Base-by-base conservation (phyloP, 64 coral and sea anemone species). In the Montipora capricornis region DNA sequence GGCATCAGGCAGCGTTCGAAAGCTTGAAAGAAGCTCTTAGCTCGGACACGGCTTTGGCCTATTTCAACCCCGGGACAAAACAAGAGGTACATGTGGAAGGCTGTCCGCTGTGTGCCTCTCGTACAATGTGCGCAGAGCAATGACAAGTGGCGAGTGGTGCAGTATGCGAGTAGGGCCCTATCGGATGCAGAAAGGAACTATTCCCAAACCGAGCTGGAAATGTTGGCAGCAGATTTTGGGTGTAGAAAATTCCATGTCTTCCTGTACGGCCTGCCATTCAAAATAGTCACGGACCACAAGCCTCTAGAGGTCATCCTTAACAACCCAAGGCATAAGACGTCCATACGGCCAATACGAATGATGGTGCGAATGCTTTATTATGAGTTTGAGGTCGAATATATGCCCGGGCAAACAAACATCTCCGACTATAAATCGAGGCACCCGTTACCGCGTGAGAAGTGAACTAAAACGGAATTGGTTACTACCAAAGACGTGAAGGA, bases 1-100 rank as follows among this genome's bases (percentile, higher is more conserved):
- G 48, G 17, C 44, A 76, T 26, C 44, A 74, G 1, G 22, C 52
- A 53, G 71, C 87, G 16, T 89, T 89, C 22, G 71, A 89, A 19
- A 45, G 44, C 13, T 50, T 88, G 68, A 88, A 76, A n/a, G 45
- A 49, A 48, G 44, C 16, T 19, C 46, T 88, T 4, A 50, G 48
- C 22, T 15, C 48, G 29, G 74, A 89, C 9, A 89, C 87, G 3
- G 57, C 44, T 10, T 48, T 77, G 29, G 57, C 5, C 13, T 89
- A 89, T 37, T 89, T 78, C 20, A 73, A 89, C 20, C 87, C 74
- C 20, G 49, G 2, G 2, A 74, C 74, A 51, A 74, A 89, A 57
- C 87, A 89, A 7, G 73, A 89, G 76, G 71, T 89, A 26, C 71
- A 78, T 26, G 50, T 89, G 47, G 87, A 78, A 44, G 87, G 87